These are phyloP conservation scores for Beroe forskalii DNA, from an alignment of 37 sponge, comb jelly and placozoan genomes.

Conservation along the genomic window DNA sequence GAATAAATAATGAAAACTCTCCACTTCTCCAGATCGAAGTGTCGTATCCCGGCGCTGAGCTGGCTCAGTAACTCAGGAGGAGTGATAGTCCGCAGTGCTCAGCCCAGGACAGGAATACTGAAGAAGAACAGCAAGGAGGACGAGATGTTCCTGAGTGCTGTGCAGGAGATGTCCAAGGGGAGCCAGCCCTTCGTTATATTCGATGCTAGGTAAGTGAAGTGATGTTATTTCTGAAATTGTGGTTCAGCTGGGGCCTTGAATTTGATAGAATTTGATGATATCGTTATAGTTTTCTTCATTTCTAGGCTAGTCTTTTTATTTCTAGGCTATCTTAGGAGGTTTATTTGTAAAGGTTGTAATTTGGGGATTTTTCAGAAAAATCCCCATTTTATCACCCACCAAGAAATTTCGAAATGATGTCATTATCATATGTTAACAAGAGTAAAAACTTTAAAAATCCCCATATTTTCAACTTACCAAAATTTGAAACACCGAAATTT, in stretches of 20 bases:
- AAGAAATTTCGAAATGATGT: no score
- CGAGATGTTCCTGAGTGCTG: background rate
- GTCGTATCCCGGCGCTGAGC: slow-evolving; percentile 81
- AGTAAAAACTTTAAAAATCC: no score
- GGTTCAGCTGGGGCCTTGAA: background rate
- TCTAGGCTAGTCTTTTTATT: no score
- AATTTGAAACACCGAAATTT: background rate
- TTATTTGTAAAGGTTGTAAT: no score
- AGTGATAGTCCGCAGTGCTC: slow-evolving; percentile 83
- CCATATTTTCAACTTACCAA: background rate
- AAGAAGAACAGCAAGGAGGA: slow-evolving; percentile 68
- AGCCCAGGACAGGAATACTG: slow-evolving; percentile 83
- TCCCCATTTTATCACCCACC: no score
- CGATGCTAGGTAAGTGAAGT: slow-evolving; percentile 61
- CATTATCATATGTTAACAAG: no score
- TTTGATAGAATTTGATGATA: no score
- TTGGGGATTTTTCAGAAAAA: no score
- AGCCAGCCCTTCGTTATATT: slow-evolving; percentile 51
- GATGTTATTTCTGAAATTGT: background rate
- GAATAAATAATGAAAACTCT: no score
- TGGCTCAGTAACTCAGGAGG: slow-evolving; percentile 78
- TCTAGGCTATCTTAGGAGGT: no score
- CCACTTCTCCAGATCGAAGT: slow-evolving; percentile 70
- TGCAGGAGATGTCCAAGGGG: background rate
- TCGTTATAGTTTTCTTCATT: no score